These are phyloP conservation scores for Cetonia aurata DNA, from an alignment of 2,888 invertebrate genomes.

Conservation along the genomic window DNA sequence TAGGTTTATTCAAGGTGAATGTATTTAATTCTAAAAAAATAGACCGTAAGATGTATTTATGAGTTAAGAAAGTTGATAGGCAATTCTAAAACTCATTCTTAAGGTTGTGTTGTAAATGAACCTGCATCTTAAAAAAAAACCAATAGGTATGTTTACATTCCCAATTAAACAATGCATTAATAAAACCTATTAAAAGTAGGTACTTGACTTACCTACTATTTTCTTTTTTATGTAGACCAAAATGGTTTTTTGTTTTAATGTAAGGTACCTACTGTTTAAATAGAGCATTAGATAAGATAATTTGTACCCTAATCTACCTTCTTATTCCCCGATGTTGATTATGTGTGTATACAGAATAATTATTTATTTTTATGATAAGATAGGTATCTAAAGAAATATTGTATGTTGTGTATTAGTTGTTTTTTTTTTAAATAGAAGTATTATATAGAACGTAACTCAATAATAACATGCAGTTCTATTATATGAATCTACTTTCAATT, in stretches of 20 bases:
- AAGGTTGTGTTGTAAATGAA: conserved; percentile 8
- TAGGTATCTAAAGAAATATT: neutral
- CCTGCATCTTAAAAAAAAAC: conserved; percentile 3
- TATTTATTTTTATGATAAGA: conserved; percentile 8
- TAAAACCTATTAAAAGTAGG: neutral
- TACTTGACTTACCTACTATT: neutral
- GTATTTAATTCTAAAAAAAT: conserved; percentile 36
- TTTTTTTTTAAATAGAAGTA: too few relatives aligned
- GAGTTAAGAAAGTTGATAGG: neutral
- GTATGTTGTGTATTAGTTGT: too few relatives aligned
- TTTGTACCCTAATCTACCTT: neutral
- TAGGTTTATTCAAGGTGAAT: conserved; percentile 39
- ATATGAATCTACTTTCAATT: too few relatives aligned
- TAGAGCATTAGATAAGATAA: conserved; percentile 24
- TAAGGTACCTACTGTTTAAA: conserved; percentile 14
- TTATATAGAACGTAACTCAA: too few relatives aligned
- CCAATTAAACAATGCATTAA: conserved; percentile 1
- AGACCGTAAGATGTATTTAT: neutral
- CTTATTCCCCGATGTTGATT: neutral
- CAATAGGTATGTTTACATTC: conserved; percentile 29
- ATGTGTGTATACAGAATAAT: conserved; percentile 1
- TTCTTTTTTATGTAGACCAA: neutral
- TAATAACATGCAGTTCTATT: too few relatives aligned
- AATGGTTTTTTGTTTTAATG: neutral
- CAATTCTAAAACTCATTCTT: neutral